These are phyloP conservation scores for Pteropus rufus DNA, from an alignment of 2,797 vertebrate species.

Conservation along the genomic window DNA sequence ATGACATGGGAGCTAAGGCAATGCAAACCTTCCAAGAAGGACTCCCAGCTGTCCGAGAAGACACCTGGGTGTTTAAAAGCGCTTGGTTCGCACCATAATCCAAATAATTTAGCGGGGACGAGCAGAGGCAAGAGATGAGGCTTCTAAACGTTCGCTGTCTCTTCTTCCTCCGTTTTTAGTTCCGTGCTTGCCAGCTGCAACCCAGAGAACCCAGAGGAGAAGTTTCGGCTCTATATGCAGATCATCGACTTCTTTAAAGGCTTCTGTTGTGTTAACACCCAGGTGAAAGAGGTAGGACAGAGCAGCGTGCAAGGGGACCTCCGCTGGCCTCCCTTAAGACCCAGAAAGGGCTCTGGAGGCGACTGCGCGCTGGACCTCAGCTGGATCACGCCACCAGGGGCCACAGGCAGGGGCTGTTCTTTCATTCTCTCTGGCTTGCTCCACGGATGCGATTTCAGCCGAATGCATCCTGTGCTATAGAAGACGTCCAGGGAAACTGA, in stretches of 20 bases:
- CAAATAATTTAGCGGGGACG: neutral
- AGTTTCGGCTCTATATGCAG: slow-evolving; percentile 78
- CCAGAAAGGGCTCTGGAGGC: neutral
- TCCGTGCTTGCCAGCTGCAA: slow-evolving; percentile 49
- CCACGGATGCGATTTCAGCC: neutral
- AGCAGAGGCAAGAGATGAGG: neutral
- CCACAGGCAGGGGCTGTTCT: neutral
- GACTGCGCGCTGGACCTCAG: no score
- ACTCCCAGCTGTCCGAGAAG: neutral
- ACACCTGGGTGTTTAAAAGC: neutral
- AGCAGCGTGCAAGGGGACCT: accelerated
- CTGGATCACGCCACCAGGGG: neutral
- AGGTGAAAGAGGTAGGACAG: slow-evolving; percentile 77
- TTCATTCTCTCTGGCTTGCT: neutral
- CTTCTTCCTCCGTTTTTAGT: slow-evolving; percentile 73
- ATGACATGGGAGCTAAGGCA: neutral
- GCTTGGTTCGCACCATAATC: neutral
- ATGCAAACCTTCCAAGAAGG: neutral
- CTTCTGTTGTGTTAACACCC: slow-evolving; percentile 69
- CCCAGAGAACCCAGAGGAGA: slow-evolving; percentile 76
- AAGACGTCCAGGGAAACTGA: neutral
- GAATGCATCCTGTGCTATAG: neutral
- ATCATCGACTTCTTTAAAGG: slow-evolving; percentile 80
- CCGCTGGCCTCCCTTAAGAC: neutral
- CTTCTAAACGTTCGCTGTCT: slow-evolving; percentile 25